phyloP scores from a whole-genome alignment of 2,797 vertebrate genomes.

The Helostoma temminkii region DNA sequence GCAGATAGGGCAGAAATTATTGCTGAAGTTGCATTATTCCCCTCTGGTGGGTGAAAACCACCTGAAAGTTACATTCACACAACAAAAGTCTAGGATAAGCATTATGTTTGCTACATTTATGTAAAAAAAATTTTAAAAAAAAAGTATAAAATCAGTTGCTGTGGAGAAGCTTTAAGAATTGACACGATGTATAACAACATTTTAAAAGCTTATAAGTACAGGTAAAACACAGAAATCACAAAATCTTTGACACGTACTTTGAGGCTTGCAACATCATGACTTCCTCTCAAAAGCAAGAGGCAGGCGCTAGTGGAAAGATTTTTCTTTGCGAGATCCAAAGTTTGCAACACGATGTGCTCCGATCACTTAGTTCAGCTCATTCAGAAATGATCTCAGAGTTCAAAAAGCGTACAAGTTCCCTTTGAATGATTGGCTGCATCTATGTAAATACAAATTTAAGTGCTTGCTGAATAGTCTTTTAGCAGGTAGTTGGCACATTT shows the following conservation, averaged over 20 bases:
- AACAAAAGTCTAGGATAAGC: constrained; percentile 62
- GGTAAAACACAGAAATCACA: constrained; percentile 59
- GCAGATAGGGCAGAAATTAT: constrained; percentile 50
- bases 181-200: constrained; percentile 55
- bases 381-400: constrained; percentile 76
- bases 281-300: constrained; percentile 50
- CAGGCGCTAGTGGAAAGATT: constrained; percentile 72
- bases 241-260: constrained; percentile 52
- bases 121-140: constrained; percentile 35
- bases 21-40: constrained; percentile 44
- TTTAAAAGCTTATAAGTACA: constrained; percentile 71
- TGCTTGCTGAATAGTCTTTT: constrained; percentile 84
- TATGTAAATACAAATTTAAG: constrained; percentile 83
- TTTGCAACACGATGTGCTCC: constrained; percentile 60
- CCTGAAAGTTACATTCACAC: constrained; percentile 77
- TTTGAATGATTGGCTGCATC: constrained; percentile 82
- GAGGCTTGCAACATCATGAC: constrained; percentile 45
- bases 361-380: constrained; percentile 64
- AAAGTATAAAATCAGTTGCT: constrained; percentile 66
- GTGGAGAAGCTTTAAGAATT: constrained; percentile 58
- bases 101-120: constrained; percentile 78
- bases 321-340: constrained; percentile 54
- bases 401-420: constrained; percentile 81
- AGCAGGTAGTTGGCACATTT: constrained; percentile 74
- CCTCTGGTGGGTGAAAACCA: constrained; percentile 41